Conservation (phyloP, 2,797 vertebrate species). For the Lepus townsendii region DNA sequence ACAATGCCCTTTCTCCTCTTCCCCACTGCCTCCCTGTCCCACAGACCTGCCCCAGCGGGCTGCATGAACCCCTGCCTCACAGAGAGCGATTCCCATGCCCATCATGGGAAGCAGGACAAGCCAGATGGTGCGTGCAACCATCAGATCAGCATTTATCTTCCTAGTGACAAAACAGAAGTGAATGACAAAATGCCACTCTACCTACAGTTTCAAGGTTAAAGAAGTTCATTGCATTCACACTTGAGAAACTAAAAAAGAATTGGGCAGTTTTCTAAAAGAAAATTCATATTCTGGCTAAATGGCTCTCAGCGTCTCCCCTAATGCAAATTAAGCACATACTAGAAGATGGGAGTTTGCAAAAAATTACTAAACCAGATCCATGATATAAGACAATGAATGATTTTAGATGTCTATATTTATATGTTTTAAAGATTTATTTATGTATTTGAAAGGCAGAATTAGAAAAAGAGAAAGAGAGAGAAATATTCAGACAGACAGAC, state of each 20-base stretch:
- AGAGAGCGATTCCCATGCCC: background rate
- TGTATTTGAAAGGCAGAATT: too few relatives aligned
- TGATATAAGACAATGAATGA: background rate
- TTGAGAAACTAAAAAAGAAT: constrained; percentile 41
- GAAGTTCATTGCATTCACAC: background rate
- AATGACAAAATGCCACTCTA: background rate
- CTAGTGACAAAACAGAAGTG: background rate
- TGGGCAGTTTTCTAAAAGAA: background rate
- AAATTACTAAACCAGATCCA: constrained; percentile 44
- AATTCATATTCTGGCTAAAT: background rate
- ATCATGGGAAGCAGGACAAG: background rate
- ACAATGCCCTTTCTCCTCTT: background rate
- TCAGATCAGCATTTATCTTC: background rate
- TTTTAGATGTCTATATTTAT: background rate
- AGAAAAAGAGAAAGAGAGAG: too few relatives aligned
- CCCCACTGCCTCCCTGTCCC: background rate
- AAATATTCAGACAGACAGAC: too few relatives aligned
- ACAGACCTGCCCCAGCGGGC: background rate
- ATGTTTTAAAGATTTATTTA: too few relatives aligned
- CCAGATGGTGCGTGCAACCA: background rate
- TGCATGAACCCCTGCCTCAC: constrained; percentile 2
- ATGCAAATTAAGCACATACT: background rate
- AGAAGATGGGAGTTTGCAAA: constrained; percentile 8
- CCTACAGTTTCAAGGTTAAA: background rate
- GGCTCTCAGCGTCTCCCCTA: background rate